These are phyloP conservation scores for Salvator merianae DNA, from an alignment of 2,113 vertebrate species.

Conservation along the genomic window DNA sequence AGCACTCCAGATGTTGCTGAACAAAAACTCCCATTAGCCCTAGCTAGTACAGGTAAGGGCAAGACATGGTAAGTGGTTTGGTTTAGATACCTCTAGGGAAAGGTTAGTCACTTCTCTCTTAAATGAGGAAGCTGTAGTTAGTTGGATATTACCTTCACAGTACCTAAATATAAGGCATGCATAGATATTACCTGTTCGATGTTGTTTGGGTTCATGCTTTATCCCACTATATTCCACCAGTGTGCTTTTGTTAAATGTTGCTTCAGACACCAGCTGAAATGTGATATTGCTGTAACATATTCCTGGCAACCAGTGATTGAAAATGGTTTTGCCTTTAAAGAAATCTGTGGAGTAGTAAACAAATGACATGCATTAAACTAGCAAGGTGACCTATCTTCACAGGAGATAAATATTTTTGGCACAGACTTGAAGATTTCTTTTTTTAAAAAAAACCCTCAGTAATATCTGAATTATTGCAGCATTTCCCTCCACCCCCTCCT, in stretches of 20 bases:
- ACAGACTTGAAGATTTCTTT: not conserved
- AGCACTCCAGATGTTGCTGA: not conserved
- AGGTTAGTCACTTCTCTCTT: not conserved
- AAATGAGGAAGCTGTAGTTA: not conserved
- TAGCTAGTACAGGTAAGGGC: no score
- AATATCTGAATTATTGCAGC: conserved; percentile 17
- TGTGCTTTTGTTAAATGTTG: conserved; percentile 84
- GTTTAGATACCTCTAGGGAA: not conserved
- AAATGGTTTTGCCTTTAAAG: conserved; percentile 91
- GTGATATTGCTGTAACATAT: conserved; percentile 94
- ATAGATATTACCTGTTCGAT: conserved; percentile 85
- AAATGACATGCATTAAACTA: conserved; percentile 17
- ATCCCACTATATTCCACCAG: conserved; percentile 85
- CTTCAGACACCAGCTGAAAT: conserved; percentile 94
- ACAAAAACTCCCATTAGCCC: no score
- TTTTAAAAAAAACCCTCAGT: not conserved
- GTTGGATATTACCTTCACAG: not conserved
- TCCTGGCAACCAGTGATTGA: conserved; percentile 95
- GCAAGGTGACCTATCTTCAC: conserved; percentile 17
- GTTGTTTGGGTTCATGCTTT: conserved; percentile 82
- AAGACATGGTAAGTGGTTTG: no score
- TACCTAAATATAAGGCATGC: not conserved
- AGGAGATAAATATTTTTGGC: not conserved
- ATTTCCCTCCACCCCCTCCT: not conserved
- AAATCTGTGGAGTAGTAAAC: conserved; percentile 81